These are phyloP conservation scores for Colinus virginianus DNA, from an alignment of 2,113 vertebrate genomes.

Conservation along the genomic window DNA sequence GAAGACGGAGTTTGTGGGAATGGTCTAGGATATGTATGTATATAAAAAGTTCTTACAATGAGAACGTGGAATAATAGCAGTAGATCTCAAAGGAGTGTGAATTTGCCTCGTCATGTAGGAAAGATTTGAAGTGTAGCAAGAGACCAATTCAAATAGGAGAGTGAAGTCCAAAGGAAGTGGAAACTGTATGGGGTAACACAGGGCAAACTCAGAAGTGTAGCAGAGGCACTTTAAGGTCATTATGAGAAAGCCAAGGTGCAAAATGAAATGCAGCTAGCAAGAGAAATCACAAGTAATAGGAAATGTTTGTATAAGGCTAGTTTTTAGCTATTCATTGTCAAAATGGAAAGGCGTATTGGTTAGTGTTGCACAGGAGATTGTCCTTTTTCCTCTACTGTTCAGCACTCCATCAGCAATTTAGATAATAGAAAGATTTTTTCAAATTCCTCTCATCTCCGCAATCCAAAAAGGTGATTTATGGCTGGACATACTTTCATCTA, in stretches of 20 bases:
- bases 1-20: neutral
- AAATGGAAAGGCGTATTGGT: neutral
- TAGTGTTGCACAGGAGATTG: neutral
- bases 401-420: neutral
- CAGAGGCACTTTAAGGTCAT: neutral
- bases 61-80: neutral
- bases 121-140: neutral
- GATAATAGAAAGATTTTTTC: neutral
- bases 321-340: neutral
- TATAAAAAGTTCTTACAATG: neutral
- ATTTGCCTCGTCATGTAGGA: neutral
- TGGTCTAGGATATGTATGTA: rapidly evolving
- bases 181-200: neutral
- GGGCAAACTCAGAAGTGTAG: neutral
- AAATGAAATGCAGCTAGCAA: neutral
- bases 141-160: neutral
- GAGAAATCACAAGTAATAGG: neutral
- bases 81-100: neutral
- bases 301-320: neutral
- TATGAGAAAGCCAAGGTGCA: neutral
- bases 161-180: neutral
- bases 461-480: neutral
- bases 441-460: neutral
- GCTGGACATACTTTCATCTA: neutral
- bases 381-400: neutral